Percentiles rank a stretch among this genome's conserved stretches.
Conservation (phyloP, 2,113 vertebrate genomes). For the Sander lucioperca region DNA sequence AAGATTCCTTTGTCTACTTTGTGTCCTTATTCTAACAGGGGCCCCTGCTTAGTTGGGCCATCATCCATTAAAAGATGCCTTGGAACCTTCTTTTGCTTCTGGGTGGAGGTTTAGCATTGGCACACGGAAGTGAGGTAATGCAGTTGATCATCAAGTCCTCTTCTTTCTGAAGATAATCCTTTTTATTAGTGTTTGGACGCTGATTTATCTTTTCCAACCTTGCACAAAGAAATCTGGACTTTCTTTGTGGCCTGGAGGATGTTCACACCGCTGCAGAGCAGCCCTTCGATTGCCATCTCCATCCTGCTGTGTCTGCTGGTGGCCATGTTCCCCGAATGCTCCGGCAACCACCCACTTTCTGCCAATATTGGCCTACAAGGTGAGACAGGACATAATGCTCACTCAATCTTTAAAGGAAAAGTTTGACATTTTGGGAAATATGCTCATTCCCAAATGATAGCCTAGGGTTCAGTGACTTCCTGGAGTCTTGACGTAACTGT, state of each 20-base stretch:
- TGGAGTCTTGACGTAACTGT: background rate
- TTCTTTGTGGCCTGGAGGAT: constrained; percentile 85
- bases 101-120: constrained; percentile 90
- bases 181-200: background rate
- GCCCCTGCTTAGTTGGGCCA: constrained; percentile 84
- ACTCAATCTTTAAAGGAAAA: background rate
- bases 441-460: background rate
- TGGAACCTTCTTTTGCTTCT: constrained; percentile 89
- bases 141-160: background rate
- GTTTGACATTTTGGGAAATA: background rate
- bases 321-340: constrained; percentile 89
- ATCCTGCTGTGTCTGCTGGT: constrained; percentile 86
- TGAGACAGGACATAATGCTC: constrained; percentile 69
- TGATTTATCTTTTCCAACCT: constrained; percentile 2
- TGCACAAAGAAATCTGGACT: constrained; percentile 84
- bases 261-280: constrained; percentile 83
- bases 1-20: background rate
- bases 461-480: too few species aligned
- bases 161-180: background rate
- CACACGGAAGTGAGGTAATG: constrained; percentile 89
- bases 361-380: constrained; percentile 93
- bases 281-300: constrained; percentile 84
- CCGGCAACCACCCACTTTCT: constrained; percentile 94
- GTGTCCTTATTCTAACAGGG: constrained; percentile 33
- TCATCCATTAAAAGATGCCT: constrained; percentile 86